Conservation (phyloP, 2,888 invertebrate genomes). For the Pyralis farinalis region DNA sequence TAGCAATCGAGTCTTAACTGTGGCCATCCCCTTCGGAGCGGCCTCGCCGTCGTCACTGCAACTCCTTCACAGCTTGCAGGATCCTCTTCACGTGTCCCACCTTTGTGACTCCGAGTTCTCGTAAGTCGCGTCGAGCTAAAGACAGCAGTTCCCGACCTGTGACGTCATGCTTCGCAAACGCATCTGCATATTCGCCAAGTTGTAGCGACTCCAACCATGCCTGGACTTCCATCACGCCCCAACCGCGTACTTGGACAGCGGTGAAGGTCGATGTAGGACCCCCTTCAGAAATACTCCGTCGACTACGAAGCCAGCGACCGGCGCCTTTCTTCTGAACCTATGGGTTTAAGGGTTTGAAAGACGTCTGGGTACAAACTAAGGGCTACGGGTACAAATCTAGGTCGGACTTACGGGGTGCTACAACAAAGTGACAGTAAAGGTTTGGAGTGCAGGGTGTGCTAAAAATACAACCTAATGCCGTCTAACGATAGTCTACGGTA, state of each 20-base stretch:
- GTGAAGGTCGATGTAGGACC: conserved; percentile 36
- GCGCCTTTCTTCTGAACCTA: conserved; percentile 63
- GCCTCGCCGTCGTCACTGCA: conserved; percentile 73
- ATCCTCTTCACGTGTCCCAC: conserved; percentile 98
- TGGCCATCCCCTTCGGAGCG: conserved; percentile 74
- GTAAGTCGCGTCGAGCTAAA: conserved; percentile 91
- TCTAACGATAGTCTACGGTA: conserved; percentile 59
- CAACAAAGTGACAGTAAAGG: conserved; percentile 4
- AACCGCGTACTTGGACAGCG: conserved; percentile 68
- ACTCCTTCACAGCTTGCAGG: conserved; percentile 94
- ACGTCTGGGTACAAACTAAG: conserved; percentile 26
- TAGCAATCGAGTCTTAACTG: conserved; percentile 22
- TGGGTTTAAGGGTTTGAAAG: conserved; percentile 27
- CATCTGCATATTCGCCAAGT: conserved; percentile 94
- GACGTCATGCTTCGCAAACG: conserved; percentile 94
- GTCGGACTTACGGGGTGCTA: conserved; percentile 2
- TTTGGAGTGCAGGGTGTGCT: conserved; percentile 6
- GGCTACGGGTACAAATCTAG: conserved; percentile 7
- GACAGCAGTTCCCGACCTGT: conserved; percentile 93
- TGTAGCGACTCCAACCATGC: conserved; percentile 94
- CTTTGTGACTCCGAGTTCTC: conserved; percentile 96
- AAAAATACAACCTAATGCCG: conserved; percentile 47
- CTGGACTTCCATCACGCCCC: conserved; percentile 95
- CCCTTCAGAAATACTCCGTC: conserved; percentile 62
- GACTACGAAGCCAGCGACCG: conserved; percentile 61